Base-by-base conservation (phyloP, 2,797 vertebrate species). In the Phoxinus dragarum region DNA sequence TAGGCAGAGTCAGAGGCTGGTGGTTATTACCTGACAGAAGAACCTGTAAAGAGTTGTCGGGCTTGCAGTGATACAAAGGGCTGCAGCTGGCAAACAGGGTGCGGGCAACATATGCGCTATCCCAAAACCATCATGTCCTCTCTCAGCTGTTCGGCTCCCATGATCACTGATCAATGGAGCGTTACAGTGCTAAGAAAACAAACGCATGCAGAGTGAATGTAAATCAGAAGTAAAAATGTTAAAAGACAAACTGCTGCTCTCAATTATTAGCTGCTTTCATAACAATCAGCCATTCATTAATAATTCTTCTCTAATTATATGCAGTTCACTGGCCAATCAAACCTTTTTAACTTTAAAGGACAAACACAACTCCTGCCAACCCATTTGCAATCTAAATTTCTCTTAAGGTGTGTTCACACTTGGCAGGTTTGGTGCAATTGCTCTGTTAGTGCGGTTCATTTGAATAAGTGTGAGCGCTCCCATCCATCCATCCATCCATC, bases 11-110 rank as follows among this genome's bases (percentile, higher is more conserved):
- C 80, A 86, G 84, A 86, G 86, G 84, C 86, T 90, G 90, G 73
- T 83, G 89, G 85, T 87, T 89, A 85, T 89, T 88, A 87, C 82
- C 84, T 90, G 87, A 91, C 89, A 90, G 89, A 88, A 82, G 87
- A 91, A 90, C 90, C 89, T 88, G 90, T 84, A 87, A 86, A 84
- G 86, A 86, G 88, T 81, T 85, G 88, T 88, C 56, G 86, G 86
- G 86, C 87, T 85, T 82, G 76, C 85, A 73, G 89, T 27, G 85
- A 88, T 82, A 89, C 82, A 90, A 81, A 82, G 85, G 84, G 75
- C 82, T 88, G 84, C 90, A 92, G 89, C 92, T 92, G 90, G 91
- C 89, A 85, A 80, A 19, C 86, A 83, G 72, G 71, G 82, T 83
- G 84, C 71, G 59, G 54, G 79, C 86, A 88, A 89, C 91, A 92